Conservation (phyloP, 2,113 vertebrate genomes). For the Tamias sibiricus region DNA sequence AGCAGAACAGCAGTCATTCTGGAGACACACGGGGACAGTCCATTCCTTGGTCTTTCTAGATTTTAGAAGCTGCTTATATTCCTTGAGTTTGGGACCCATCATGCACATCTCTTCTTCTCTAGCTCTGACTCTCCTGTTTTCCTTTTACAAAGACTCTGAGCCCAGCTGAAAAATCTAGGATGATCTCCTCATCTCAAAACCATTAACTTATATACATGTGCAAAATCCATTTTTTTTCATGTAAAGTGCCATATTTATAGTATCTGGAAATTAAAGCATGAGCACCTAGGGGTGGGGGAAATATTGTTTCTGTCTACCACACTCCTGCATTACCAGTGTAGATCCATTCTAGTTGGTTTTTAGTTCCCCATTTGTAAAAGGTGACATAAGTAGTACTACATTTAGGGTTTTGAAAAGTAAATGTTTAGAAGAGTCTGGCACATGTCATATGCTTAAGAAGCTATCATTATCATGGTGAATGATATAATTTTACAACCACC, state of each 20-base stretch:
- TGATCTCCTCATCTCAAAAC: neutral
- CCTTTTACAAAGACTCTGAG: neutral
- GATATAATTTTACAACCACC: slow-evolving; percentile 20
- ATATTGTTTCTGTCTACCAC: neutral
- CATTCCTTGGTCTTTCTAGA: neutral
- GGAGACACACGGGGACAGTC: neutral
- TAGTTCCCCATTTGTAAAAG: neutral
- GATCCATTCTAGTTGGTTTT: neutral
- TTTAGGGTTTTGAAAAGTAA: neutral
- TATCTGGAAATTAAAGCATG: neutral
- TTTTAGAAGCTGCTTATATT: neutral
- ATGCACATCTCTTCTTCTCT: neutral
- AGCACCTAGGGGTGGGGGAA: neutral
- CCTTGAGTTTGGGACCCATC: neutral
- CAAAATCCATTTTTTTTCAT: neutral
- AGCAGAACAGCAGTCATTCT: neutral
- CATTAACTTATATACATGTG: neutral
- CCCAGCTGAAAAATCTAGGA: neutral
- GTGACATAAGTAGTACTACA: neutral
- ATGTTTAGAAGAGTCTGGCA: neutral
- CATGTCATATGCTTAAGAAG: neutral
- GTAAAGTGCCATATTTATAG: neutral
- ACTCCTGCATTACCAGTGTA: neutral
- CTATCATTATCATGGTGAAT: neutral
- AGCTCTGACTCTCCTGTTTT: too few species aligned